Evolutionary conservation across 1,140 invertebrate genomes (phyloP), one percentile per base, ranked within the genome.

Genomic region (Panagrolaimus sp.): DNA sequence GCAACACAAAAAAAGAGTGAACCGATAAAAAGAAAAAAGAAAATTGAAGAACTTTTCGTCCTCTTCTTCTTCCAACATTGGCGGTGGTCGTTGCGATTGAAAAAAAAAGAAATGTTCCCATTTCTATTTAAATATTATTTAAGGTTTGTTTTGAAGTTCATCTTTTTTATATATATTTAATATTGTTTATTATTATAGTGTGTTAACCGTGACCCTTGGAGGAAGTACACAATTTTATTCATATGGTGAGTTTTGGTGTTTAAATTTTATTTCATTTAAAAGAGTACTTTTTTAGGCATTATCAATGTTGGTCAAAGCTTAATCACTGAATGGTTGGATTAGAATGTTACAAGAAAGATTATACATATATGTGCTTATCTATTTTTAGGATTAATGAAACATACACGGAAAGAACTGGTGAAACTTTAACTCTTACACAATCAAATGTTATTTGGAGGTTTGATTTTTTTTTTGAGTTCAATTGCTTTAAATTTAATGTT

Each of bases 301-400:
- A 77, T 82, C 43, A 82, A 82, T 67, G 81, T 81, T 12, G 79
- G 74, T 55, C 80, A 82, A 47, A 68, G 48, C n/a, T 32, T 77
- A 15, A 67, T 83, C 43, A 76, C 52, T 43, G 8, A 58, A 17
- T 32, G 46, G 6, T 10, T 71, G 46, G 26, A 17, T 67, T 47
- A 8, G 38, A 10, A 1, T 14, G 24, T 71, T 32, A 1, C 15
- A 24, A 24, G 28, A 6, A 1, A 70, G 43, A 66, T 73, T 46
- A n/a, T 24, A 69, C n/a, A 52, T 74, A 76, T 44, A 32, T 74
- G 32, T 43, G 73, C n/a, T 76, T 73, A 12, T 65, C 73, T 15
- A 83, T 80, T 81, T 80, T 82, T 17, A 82, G 82, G 80, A 82
- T 82, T 17, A 82, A 83, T 66, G 15, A 68, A 45, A 82, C 80